Conservation (phyloP, 1,140 invertebrate species). For the Euwallacea fornicatus region DNA sequence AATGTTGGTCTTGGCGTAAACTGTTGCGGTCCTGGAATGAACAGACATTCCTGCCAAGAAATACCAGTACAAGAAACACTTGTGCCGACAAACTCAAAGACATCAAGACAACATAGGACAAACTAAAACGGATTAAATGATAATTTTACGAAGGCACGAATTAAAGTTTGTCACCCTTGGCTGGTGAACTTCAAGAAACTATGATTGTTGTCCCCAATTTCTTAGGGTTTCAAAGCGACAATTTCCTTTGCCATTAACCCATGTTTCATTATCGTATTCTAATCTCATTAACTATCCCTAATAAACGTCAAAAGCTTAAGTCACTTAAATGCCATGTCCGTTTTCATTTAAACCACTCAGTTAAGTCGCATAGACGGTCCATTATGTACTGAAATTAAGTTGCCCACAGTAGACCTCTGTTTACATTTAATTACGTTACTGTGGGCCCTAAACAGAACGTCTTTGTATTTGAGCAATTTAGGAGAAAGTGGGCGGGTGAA, state of each 20-base stretch:
- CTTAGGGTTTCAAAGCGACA: too few species aligned
- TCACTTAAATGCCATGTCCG: conserved; percentile 22
- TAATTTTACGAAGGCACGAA: not conserved
- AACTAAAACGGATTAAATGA: conserved; percentile 1
- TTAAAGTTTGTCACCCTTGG: too few species aligned
- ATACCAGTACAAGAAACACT: conserved; percentile 1
- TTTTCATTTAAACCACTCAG: conserved; percentile 17
- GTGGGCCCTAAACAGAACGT: conserved; percentile 9
- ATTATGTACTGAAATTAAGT: conserved; percentile 25
- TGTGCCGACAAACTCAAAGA: not conserved
- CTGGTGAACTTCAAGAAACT: too few species aligned
- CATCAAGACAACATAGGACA: not conserved
- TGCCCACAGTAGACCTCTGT: conserved; percentile 20
- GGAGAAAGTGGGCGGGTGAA: too few species aligned
- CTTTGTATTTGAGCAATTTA: conserved; percentile 17
- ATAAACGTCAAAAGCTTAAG: conserved; percentile 18
- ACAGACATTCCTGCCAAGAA: not conserved
- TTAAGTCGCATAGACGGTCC: conserved; percentile 20
- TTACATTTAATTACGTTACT: conserved; percentile 20
- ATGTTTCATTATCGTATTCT: too few species aligned
- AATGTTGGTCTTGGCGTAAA: conserved; percentile 1
- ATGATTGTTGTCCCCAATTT: too few species aligned
- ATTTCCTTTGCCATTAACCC: too few species aligned
- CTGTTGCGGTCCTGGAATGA: not conserved
- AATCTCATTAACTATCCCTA: conserved; percentile 16